Conservation (phyloP, 2,888 invertebrate genomes). For the Octonoba sinensis region DNA sequence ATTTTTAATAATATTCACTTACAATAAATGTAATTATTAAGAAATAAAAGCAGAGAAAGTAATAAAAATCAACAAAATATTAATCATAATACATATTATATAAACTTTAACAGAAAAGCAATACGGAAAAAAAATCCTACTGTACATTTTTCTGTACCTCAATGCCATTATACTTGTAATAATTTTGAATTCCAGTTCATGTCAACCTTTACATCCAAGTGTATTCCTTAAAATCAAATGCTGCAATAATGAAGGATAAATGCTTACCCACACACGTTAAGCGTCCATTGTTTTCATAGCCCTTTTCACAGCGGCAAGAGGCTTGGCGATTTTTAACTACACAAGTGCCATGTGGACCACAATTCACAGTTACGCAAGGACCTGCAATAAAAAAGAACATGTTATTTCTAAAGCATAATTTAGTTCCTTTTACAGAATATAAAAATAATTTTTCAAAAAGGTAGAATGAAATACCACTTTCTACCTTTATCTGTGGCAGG, state of each 20-base stretch:
- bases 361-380: constrained; percentile 74
- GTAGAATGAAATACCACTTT: too few species aligned
- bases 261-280: constrained; percentile 68
- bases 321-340: constrained; percentile 80
- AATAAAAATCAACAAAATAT: neutral
- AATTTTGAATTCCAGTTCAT: too few species aligned
- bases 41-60: too few species aligned
- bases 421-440: neutral
- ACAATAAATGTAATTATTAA: neutral
- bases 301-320: constrained; percentile 81
- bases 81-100: neutral
- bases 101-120: neutral
- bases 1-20: neutral
- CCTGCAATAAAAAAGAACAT: constrained; percentile 16
- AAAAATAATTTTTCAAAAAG: neutral
- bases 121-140: neutral
- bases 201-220: too few species aligned
- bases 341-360: constrained; percentile 83
- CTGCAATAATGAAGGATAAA: neutral
- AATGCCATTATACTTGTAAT: too few species aligned
- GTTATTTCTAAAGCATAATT: too few species aligned
- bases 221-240: too few species aligned
- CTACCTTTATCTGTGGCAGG: too few species aligned
- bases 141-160: neutral
- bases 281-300: constrained; percentile 78